A percentile compares a stretch with the other conserved stretches of the same genome.
phyloP scores from a whole-genome alignment of 2,888 invertebrate species.

The Linnaemya tessellans region DNA sequence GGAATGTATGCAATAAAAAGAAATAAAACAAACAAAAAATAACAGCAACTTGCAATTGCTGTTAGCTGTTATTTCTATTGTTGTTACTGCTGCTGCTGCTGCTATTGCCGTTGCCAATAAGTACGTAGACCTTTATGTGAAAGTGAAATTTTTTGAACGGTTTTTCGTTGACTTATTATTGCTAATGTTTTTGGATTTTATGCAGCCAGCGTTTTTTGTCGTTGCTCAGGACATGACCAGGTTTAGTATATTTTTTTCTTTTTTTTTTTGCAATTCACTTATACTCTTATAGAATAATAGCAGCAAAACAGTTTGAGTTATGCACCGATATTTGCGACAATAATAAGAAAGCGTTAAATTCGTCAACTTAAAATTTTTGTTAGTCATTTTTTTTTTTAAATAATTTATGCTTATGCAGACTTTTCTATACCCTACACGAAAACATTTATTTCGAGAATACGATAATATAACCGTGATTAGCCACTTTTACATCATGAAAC shows the following conservation, averaged over 20 bases:
- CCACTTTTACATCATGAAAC: too few species aligned
- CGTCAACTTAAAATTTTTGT: conserved; percentile 24
- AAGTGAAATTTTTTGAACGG: conserved; percentile 79
- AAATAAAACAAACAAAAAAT: conserved; percentile 25
- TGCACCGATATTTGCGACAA: conserved; percentile 24
- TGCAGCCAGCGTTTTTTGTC: conserved; percentile 20
- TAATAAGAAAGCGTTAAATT: conserved; percentile 48
- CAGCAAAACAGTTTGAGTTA: conserved; percentile 12
- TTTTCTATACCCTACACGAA: too few species aligned
- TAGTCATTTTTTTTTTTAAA: background rate
- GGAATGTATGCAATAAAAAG: conserved; percentile 34
- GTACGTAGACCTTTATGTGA: conserved; percentile 80
- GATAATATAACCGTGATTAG: too few species aligned
- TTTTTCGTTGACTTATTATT: conserved; percentile 64
- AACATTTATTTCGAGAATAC: too few species aligned
- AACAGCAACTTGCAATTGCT: conserved; percentile 70
- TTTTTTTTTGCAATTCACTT: conserved; percentile 42
- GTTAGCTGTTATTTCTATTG: conserved; percentile 56
- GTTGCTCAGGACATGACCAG: conserved; percentile 34
- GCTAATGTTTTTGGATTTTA: conserved; percentile 54
- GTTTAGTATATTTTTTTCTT: conserved; percentile 3
- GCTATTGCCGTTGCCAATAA: conserved; percentile 67
- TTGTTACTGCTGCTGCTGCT: conserved; percentile 71
- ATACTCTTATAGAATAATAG: conserved; percentile 57
- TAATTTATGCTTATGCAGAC: background rate